These are phyloP conservation scores for Ageneiosus marmoratus DNA, from an alignment of 2,113 vertebrate genomes.

Conservation along the genomic window DNA sequence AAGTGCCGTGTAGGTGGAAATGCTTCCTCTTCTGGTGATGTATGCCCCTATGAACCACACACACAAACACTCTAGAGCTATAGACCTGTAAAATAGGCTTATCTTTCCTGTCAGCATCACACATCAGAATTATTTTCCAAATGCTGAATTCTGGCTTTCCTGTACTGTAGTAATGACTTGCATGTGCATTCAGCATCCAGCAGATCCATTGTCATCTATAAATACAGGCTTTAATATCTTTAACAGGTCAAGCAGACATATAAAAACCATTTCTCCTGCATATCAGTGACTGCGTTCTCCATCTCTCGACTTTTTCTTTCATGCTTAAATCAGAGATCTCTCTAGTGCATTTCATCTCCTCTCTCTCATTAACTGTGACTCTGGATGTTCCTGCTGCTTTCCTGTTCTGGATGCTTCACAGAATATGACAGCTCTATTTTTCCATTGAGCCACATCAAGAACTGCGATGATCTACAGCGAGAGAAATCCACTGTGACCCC, in stretches of 20 bases:
- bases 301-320: neutral
- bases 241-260: neutral
- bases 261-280: neutral
- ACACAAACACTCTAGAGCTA: neutral
- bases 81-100: neutral
- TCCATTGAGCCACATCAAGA: conserved; percentile 16
- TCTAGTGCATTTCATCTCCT: neutral
- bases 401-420: conserved; percentile 2
- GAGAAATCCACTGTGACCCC: conserved; percentile 15
- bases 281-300: neutral
- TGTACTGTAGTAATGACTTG: neutral
- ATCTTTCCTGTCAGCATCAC: neutral
- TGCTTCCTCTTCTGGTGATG: conserved; percentile 56
- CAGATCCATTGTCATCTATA: neutral
- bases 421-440: conserved; percentile 6
- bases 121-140: neutral
- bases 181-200: conserved; percentile 1
- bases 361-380: neutral
- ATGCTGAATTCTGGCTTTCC: neutral
- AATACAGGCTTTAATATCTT: conserved; percentile 13
- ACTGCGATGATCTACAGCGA: conserved; percentile 3
- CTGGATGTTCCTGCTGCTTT: neutral
- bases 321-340: neutral
- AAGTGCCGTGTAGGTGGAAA: conserved; percentile 55
- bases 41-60: conserved; percentile 14